Evolutionary conservation across 2,113 vertebrate genomes (phyloP).

Genomic region (Lepus timidus): DNA sequence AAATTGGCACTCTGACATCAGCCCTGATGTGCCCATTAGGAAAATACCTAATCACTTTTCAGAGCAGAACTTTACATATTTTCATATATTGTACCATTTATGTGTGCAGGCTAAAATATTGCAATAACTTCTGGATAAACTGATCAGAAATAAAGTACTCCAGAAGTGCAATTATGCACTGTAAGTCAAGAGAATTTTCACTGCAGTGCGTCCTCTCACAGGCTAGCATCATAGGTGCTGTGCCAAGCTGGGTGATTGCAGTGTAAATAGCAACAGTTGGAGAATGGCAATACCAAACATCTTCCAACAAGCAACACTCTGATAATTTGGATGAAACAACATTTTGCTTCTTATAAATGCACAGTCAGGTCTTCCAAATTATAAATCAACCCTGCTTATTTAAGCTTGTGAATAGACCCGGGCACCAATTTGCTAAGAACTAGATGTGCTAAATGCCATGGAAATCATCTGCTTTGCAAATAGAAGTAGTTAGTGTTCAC

Average conservation of each 20-base stretch:
- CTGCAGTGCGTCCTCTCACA: background rate
- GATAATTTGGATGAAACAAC: constrained; percentile 68
- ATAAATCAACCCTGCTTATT: constrained; percentile 76
- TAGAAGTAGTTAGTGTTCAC: background rate
- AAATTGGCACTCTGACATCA: background rate
- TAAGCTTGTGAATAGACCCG: constrained; percentile 59
- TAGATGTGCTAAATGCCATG: constrained; percentile 62
- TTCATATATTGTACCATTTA: background rate
- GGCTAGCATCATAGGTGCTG: background rate
- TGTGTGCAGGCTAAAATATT: background rate
- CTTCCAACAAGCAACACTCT: constrained; percentile 68
- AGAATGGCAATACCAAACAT: background rate
- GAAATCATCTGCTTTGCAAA: constrained; percentile 70
- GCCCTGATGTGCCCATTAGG: background rate
- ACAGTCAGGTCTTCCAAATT: constrained; percentile 69
- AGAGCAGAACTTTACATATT: background rate
- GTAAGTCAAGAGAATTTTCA: background rate
- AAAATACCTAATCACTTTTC: background rate
- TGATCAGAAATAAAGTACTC: constrained; percentile 54
- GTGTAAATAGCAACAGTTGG: background rate
- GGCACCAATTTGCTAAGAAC: constrained; percentile 73
- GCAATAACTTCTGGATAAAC: background rate
- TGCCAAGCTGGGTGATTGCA: background rate
- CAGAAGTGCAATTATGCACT: constrained; percentile 72
- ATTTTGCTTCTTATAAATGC: constrained; percentile 62